Conservation (phyloP, 2,888 invertebrate genomes). For the Pristionchus fissidentatus region DNA sequence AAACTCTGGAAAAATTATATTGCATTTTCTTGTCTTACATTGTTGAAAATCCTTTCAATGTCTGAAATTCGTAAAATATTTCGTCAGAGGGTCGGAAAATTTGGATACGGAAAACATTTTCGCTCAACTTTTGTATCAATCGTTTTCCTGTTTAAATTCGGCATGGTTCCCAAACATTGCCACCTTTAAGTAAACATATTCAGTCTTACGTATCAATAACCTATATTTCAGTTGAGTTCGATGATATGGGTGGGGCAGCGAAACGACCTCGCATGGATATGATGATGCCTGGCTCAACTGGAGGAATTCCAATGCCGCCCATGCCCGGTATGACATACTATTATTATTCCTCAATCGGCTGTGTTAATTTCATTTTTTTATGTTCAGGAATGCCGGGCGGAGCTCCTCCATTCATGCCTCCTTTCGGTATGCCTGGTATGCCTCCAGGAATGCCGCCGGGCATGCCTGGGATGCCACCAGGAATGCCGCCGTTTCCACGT, state of each 20-base stretch:
- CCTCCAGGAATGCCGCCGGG: slow-evolving; percentile 43
- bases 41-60: too few relatives aligned
- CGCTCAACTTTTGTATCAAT: too few relatives aligned
- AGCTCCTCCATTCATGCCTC: slow-evolving; percentile 52
- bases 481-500: slow-evolving; percentile 6
- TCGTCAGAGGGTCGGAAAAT: too few relatives aligned
- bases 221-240: not conserved
- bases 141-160: too few relatives aligned
- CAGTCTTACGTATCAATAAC: slow-evolving; percentile 1
- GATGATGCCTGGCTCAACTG: slow-evolving; percentile 4
- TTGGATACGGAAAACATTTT: too few relatives aligned
- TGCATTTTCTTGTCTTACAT: too few relatives aligned
- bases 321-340: slow-evolving; percentile 6
- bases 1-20: too few relatives aligned
- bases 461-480: slow-evolving; percentile 31
- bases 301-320: slow-evolving; percentile 55
- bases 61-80: too few relatives aligned
- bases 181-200: too few relatives aligned
- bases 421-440: slow-evolving; percentile 52
- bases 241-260: slow-evolving; percentile 49
- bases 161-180: too few relatives aligned
- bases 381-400: slow-evolving; percentile 13
- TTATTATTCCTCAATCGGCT: too few relatives aligned
- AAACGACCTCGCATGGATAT: slow-evolving; percentile 57
- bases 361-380: not conserved